Conservation (phyloP, 30 jellyfish, hydroid and myxozoan genomes). For the Phacellophora camtschatica region DNA sequence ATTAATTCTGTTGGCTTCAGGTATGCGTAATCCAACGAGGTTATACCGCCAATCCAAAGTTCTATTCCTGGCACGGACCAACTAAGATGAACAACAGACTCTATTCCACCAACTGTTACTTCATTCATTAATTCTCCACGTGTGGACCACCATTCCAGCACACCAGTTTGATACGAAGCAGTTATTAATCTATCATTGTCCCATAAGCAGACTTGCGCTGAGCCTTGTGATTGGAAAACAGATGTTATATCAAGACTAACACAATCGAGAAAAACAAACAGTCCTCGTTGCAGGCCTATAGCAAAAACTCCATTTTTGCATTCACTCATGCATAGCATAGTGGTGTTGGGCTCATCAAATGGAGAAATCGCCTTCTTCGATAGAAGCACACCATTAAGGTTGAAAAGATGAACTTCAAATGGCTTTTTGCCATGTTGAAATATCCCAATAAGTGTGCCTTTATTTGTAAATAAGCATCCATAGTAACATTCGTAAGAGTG, state of each 20-base stretch:
- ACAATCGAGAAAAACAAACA: constrained; percentile 57
- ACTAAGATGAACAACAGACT: constrained; percentile 70
- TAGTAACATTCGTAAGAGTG: constrained; percentile 25
- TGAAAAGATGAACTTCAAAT: constrained; percentile 42
- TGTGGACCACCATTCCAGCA: constrained; percentile 69
- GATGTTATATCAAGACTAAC: constrained; percentile 29
- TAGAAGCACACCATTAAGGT: constrained; percentile 32
- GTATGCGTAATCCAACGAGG: constrained; percentile 64
- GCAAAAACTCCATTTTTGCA: constrained; percentile 62
- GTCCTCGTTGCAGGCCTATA: constrained; percentile 83
- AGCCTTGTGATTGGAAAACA: constrained; percentile 87
- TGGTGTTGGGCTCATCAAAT: constrained; percentile 66
- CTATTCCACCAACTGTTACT: constrained; percentile 28
- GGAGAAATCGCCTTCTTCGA: constrained; percentile 45
- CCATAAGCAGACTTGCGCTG: constrained; percentile 96
- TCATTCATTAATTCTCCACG: constrained; percentile 64
- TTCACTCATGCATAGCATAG: constrained; percentile 78
- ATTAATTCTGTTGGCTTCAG: not conserved
- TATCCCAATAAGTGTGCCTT: constrained; percentile 34
- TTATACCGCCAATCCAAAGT: constrained; percentile 88
- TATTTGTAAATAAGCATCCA: constrained; percentile 45
- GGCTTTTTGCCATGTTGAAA: constrained; percentile 11
- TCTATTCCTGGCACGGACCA: constrained; percentile 55
- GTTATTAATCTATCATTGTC: constrained; percentile 64
- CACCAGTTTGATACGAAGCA: constrained; percentile 76